These are phyloP conservation scores for Leucoma salicis DNA, from an alignment of 2,888 invertebrate species.

Conservation along the genomic window DNA sequence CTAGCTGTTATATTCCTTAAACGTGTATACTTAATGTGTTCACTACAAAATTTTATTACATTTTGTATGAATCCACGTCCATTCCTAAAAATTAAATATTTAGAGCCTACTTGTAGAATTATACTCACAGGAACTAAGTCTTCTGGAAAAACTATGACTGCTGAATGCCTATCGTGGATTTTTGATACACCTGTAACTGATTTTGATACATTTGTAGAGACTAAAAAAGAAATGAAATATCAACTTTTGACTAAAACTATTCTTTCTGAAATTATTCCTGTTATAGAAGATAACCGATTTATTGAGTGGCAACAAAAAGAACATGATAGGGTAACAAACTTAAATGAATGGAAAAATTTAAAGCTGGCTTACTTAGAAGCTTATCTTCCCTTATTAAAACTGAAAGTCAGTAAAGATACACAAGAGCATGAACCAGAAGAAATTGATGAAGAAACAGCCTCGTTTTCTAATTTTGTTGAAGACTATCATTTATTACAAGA, in stretches of 20 bases:
- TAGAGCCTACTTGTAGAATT: conserved; percentile 82
- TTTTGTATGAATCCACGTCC: conserved; percentile 85
- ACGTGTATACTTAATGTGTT: conserved; percentile 82
- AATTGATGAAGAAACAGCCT: background rate
- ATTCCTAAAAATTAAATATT: conserved; percentile 80
- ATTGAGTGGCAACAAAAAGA: conserved; percentile 62
- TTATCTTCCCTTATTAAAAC: conserved; percentile 44
- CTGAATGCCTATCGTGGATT: conserved; percentile 78
- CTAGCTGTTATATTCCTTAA: conserved; percentile 83
- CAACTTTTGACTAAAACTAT: conserved; percentile 51
- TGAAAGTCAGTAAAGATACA: background rate
- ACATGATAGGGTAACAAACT: conserved; percentile 47
- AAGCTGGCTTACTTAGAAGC: conserved; percentile 32
- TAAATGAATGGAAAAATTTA: conserved; percentile 62
- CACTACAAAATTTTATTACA: conserved; percentile 68
- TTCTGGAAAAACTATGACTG: conserved; percentile 83
- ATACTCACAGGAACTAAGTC: conserved; percentile 83
- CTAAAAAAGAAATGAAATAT: conserved; percentile 51
- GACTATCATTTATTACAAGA: conserved; percentile 24
- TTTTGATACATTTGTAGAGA: conserved; percentile 45
- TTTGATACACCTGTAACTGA: conserved; percentile 73
- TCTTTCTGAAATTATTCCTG: conserved; percentile 63
- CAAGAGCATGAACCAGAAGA: background rate
- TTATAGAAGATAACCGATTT: conserved; percentile 61
- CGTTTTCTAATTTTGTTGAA: background rate